Conservation (phyloP, 2,888 invertebrate species). For the Acronicta psi region DNA sequence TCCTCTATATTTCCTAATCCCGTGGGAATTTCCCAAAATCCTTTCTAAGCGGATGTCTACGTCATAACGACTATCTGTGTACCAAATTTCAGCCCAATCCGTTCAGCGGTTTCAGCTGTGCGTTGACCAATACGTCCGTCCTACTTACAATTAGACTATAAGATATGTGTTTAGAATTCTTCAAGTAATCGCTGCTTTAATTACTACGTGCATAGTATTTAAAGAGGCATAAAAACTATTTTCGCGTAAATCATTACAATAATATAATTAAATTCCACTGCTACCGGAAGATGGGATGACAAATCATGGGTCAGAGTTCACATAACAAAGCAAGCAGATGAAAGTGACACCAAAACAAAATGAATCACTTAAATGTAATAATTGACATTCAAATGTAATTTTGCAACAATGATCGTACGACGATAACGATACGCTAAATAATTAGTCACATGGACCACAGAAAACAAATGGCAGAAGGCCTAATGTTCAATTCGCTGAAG, state of each 20-base stretch:
- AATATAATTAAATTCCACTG: neutral
- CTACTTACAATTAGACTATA: too few species aligned
- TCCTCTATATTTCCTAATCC: too few species aligned
- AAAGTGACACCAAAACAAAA: slow-evolving; percentile 39
- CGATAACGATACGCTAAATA: slow-evolving; percentile 16
- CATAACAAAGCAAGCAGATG: slow-evolving; percentile 21
- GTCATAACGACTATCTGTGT: too few species aligned
- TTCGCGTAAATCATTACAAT: neutral
- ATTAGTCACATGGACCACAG: slow-evolving; percentile 13
- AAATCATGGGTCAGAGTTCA: neutral
- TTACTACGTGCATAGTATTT: too few species aligned
- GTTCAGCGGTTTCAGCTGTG: too few species aligned
- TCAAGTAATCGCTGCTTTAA: too few species aligned
- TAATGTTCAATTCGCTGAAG: neutral
- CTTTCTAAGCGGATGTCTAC: too few species aligned
- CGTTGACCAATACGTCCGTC: too few species aligned
- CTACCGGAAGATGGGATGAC: slow-evolving; percentile 1
- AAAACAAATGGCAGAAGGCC: slow-evolving; percentile 16
- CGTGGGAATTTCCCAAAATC: too few species aligned
- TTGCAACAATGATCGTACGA: slow-evolving; percentile 32
- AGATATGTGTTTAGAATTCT: too few species aligned
- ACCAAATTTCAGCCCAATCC: too few species aligned
- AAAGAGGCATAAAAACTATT: too few species aligned
- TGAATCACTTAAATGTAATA: slow-evolving; percentile 43
- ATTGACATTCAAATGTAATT: slow-evolving; percentile 35